Evolutionary conservation across 2,888 invertebrate species (phyloP).

Genomic region (Hesperia comma): DNA sequence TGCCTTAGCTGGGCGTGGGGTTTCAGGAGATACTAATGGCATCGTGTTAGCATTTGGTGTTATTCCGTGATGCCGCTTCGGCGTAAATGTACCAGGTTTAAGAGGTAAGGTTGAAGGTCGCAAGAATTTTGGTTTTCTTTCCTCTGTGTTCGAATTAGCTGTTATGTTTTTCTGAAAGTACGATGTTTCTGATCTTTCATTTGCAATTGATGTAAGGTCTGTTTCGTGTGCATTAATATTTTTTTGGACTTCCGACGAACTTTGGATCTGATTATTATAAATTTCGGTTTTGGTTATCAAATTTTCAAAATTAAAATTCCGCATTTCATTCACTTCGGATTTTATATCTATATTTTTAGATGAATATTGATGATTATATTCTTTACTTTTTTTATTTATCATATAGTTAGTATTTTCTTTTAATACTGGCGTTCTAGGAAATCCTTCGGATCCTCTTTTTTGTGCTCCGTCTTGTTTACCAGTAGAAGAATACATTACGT

Average conservation of each 20-base stretch:
- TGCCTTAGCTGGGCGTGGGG: slow-evolving; percentile 94
- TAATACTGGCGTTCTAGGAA: slow-evolving; percentile 61
- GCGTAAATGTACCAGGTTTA: slow-evolving; percentile 92
- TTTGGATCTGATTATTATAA: slow-evolving; percentile 73
- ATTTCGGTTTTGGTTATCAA: slow-evolving; percentile 81
- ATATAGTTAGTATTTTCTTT: slow-evolving; percentile 65
- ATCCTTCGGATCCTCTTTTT: slow-evolving; percentile 68
- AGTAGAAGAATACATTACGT: slow-evolving; percentile 52
- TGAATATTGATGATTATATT: slow-evolving; percentile 49
- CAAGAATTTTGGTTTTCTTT: slow-evolving; percentile 87
- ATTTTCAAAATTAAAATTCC: slow-evolving; percentile 79
- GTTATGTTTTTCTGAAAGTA: slow-evolving; percentile 76
- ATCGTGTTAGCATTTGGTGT: slow-evolving; percentile 92
- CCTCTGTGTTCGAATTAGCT: slow-evolving; percentile 61
- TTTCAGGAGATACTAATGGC: slow-evolving; percentile 95
- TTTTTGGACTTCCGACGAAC: slow-evolving; percentile 72
- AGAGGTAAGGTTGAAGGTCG: slow-evolving; percentile 92
- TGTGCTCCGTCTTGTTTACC: slow-evolving; percentile 60
- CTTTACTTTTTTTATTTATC: slow-evolving; percentile 62
- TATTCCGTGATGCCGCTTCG: slow-evolving; percentile 92
- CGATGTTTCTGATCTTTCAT: slow-evolving; percentile 77
- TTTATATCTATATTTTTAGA: slow-evolving; percentile 57
- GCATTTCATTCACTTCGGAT: slow-evolving; percentile 62
- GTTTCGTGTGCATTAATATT: slow-evolving; percentile 67
- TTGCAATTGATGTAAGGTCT: slow-evolving; percentile 50